Conservation (phyloP, 2,113 vertebrate genomes). For the Alligator mississippiensis region DNA sequence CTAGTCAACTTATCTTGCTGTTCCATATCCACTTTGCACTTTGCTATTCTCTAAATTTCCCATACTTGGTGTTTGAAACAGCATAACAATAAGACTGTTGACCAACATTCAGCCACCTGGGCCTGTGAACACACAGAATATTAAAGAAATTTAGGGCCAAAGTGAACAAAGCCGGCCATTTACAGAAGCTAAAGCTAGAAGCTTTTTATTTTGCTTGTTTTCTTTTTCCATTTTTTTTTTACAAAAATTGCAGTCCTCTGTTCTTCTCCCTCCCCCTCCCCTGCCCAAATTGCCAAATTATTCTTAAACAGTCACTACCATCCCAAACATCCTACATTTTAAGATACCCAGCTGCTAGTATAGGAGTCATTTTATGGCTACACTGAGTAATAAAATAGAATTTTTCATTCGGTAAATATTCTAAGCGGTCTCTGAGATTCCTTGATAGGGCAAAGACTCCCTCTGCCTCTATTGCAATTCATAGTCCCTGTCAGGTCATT, state of each 20-base stretch:
- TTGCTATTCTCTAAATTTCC: not conserved
- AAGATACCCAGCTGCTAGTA: not conserved
- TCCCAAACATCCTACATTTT: not conserved
- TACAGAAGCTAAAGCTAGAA: not conserved
- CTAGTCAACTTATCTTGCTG: not conserved
- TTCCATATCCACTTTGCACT: not conserved
- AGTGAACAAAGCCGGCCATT: not conserved
- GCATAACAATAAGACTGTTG: not conserved
- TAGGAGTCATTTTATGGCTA: not conserved
- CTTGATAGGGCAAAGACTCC: not conserved
- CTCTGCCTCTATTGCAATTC: not conserved
- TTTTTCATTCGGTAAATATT: not conserved
- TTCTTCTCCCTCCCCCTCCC: too few species aligned
- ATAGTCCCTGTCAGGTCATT: not conserved
- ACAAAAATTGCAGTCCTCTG: not conserved
- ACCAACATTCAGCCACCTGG: not conserved
- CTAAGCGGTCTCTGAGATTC: not conserved
- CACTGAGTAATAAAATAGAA: not conserved
- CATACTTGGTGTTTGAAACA: not conserved
- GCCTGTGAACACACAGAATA: not conserved
- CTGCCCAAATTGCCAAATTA: not conserved
- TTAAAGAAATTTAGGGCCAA: not conserved
- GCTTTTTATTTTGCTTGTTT: not conserved
- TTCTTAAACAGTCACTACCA: not conserved
- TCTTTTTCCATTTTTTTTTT: not conserved